phyloP scores from a whole-genome alignment of 2,888 invertebrate species.

The Ferrisia virgata region DNA sequence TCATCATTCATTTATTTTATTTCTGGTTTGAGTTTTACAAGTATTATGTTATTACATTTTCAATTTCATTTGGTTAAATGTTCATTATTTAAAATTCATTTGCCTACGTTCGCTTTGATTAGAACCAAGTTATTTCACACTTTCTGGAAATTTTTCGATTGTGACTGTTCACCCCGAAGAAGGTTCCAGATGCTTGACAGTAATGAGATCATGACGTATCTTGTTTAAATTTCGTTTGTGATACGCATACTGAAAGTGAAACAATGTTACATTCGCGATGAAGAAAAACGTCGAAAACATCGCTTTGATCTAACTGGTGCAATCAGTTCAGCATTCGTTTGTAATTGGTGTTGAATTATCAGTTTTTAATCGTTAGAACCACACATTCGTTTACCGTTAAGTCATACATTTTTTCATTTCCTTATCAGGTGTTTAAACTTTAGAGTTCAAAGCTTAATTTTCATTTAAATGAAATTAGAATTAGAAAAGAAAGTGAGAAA shows the following conservation, averaged over 20 bases:
- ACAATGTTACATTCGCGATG: no score
- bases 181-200: neutral
- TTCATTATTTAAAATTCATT: neutral
- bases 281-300: neutral
- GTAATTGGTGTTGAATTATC: neutral
- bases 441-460: neutral
- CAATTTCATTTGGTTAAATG: no score
- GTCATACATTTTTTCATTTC: neutral
- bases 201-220: neutral
- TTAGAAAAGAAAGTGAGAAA: neutral
- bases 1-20: no score
- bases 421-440: neutral
- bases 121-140: neutral
- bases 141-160: neutral
- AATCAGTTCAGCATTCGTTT: neutral
- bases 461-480: neutral
- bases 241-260: neutral
- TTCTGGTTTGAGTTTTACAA: neutral
- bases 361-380: neutral
- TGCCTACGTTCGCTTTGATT: neutral
- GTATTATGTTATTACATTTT: neutral
- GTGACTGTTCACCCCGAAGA: neutral
- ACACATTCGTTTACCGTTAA: neutral
- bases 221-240: neutral
- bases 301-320: neutral